A percentile compares a stretch with the other conserved stretches of the same genome.
phyloP scores from a whole-genome alignment of 2,113 vertebrate species.

The Rhinoderma darwinii region DNA sequence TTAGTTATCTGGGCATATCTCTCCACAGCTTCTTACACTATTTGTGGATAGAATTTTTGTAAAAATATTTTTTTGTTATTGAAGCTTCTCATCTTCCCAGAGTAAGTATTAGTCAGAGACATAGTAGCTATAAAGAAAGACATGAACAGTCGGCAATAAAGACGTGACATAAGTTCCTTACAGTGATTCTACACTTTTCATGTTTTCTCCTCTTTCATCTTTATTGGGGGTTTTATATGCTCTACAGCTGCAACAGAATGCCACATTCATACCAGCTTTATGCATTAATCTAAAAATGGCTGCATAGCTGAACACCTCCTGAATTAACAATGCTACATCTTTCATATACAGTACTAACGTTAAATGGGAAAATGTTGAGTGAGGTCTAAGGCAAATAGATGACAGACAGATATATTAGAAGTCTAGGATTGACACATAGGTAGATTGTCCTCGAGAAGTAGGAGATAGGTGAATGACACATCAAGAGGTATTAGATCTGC shows the following conservation, averaged over 20 bases:
- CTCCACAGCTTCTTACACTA: not conserved
- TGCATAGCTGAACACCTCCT: not conserved
- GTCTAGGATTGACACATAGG: not conserved
- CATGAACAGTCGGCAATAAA: not conserved
- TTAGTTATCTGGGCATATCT: not conserved
- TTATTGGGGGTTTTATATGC: not conserved
- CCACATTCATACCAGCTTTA: not conserved
- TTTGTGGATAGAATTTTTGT: not conserved
- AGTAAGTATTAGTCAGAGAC: not conserved
- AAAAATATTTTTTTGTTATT: not conserved
- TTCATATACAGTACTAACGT: not conserved
- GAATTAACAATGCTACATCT: not conserved
- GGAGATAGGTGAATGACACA: not conserved
- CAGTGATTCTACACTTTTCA: conserved; percentile 1
- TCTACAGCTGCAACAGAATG: not conserved
- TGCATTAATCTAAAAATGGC: not conserved
- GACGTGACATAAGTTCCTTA: not conserved
- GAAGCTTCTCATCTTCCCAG: not conserved
- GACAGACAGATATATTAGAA: not conserved
- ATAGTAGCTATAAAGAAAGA: conserved; percentile 2
- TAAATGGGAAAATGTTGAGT: not conserved
- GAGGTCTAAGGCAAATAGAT: not conserved
- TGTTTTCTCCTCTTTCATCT: not conserved
- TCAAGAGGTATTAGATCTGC: no score
- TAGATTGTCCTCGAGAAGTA: no score